These are phyloP conservation scores for Holacanthus passer DNA, from an alignment of 2,113 vertebrate genomes.

Conservation along the genomic window DNA sequence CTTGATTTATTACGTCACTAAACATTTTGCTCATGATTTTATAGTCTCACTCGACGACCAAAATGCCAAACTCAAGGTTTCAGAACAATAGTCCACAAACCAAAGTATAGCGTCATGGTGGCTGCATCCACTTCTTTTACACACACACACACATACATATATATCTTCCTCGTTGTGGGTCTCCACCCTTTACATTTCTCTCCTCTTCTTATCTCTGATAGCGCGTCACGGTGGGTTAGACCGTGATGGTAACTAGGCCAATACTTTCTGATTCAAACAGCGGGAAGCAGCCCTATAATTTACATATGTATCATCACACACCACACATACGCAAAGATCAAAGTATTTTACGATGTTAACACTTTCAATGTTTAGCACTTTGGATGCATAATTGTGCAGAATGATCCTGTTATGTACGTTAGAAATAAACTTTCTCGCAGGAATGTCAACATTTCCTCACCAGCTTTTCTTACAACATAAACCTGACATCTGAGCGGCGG, in stretches of 20 bases:
- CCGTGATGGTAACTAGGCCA: slow-evolving; percentile 55
- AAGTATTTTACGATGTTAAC: background rate
- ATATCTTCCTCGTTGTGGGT: background rate
- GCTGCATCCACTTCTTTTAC: no score
- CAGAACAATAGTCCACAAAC: no score
- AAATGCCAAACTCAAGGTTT: no score
- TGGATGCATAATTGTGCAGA: background rate
- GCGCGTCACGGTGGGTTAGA: slow-evolving; percentile 28
- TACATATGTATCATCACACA: background rate
- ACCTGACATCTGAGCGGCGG: slow-evolving; percentile 3
- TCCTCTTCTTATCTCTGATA: slow-evolving; percentile 27
- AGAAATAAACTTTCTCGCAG: background rate
- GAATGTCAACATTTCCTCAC: slow-evolving; percentile 3
- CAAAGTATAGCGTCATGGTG: no score
- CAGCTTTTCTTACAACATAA: background rate
- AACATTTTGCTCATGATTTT: no score
- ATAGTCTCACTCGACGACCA: no score
- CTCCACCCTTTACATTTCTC: background rate
- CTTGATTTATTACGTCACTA: no score
- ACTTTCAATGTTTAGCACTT: background rate
- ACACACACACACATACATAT: no score
- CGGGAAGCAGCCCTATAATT: background rate
- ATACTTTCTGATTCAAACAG: slow-evolving; percentile 21
- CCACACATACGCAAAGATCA: background rate
- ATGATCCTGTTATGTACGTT: background rate